Conservation (phyloP, 2,888 invertebrate genomes). For the Clepsis dumicolana region DNA sequence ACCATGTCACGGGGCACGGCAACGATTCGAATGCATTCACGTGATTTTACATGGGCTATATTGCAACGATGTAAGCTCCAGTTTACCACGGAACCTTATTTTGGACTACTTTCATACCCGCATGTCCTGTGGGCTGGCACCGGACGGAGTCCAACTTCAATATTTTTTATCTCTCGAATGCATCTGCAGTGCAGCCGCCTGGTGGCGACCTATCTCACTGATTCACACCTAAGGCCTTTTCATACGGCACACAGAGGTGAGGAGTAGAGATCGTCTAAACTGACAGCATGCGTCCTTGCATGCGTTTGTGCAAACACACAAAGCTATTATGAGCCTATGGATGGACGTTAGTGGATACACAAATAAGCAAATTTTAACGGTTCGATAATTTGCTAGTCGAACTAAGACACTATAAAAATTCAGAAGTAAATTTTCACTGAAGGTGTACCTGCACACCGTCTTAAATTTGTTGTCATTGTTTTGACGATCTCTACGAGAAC, state of each 20-base stretch:
- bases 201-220: slow-evolving; percentile 59
- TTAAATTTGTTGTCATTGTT: too few relatives aligned
- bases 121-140: slow-evolving; percentile 43
- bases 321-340: neutral
- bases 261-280: neutral
- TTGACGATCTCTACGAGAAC: too few relatives aligned
- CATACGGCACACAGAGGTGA: slow-evolving; percentile 55
- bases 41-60: neutral
- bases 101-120: slow-evolving; percentile 6
- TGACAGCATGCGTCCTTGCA: neutral
- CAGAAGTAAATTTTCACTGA: too few relatives aligned
- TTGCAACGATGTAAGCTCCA: slow-evolving; percentile 6
- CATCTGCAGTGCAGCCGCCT: slow-evolving; percentile 61
- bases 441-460: too few relatives aligned
- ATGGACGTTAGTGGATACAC: neutral
- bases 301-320: neutral
- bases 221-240: slow-evolving; percentile 68
- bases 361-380: neutral
- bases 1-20: slow-evolving; percentile 27
- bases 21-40: neutral
- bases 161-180: slow-evolving; percentile 74
- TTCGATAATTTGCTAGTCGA: too few relatives aligned
- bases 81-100: neutral
- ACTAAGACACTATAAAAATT: too few relatives aligned
- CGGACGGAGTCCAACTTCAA: slow-evolving; percentile 69